Percentiles rank a stretch among this genome's conserved stretches.
Evolutionary conservation across 1,140 invertebrate genomes (phyloP).

Genomic region (Prorops nasuta): DNA sequence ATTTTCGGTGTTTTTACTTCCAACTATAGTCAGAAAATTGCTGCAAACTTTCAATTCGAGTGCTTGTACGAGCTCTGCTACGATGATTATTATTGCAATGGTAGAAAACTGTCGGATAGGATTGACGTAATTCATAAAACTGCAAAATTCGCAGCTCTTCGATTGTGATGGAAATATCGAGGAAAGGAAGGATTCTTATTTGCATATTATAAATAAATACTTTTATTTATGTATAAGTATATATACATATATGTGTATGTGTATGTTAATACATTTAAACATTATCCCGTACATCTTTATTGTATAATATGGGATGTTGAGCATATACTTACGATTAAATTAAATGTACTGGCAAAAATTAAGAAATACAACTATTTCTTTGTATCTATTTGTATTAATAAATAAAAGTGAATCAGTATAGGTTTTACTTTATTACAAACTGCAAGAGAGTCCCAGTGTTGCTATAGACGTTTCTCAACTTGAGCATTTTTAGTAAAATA

Average conservation of each 20-base stretch:
- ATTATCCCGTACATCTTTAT: conserved; percentile 24
- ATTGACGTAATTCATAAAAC: conserved; percentile 31
- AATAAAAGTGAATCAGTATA: too few species aligned
- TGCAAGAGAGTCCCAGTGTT: too few species aligned
- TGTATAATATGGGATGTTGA: conserved; percentile 27
- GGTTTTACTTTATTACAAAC: too few species aligned
- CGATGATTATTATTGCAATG: conserved; percentile 27
- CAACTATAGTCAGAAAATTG: conserved; percentile 37
- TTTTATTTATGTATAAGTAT: conserved; percentile 13
- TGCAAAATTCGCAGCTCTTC: conserved; percentile 20
- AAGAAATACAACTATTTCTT: background rate
- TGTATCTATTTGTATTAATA: too few species aligned
- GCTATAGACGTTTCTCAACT: too few species aligned
- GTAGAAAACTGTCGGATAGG: conserved; percentile 34
- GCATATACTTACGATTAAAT: conserved; percentile 21
- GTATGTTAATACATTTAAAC: conserved; percentile 12
- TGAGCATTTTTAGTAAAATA: too few species aligned
- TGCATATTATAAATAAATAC: background rate
- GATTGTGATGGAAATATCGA: conserved; percentile 3
- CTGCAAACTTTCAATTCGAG: conserved; percentile 30
- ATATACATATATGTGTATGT: conserved; percentile 13
- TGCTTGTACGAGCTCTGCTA: conserved; percentile 23
- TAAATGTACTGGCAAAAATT: background rate
- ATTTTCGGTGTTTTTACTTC: conserved; percentile 36
- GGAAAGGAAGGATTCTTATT: background rate